Evolutionary conservation across 2,888 invertebrate species (phyloP), one percentile per base, ranked within the genome.

Genomic region (Hirtodrosophila duncani): DNA sequence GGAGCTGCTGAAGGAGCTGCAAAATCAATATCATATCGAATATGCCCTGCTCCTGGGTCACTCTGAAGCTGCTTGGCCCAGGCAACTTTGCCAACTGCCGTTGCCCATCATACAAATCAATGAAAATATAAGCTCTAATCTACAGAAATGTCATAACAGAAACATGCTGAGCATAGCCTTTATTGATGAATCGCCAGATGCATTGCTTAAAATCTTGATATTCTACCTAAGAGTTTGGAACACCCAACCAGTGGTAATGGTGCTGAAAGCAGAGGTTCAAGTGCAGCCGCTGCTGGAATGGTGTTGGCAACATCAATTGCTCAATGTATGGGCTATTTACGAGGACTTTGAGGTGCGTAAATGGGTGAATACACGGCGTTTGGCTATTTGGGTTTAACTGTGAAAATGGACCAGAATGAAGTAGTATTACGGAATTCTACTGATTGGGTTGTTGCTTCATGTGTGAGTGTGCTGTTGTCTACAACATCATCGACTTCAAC

Each of bases 271-370:
- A 36, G 1, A 14, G 16, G 0, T 31, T 1, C 3, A 3, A 7
- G 9, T 51, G 10, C 11, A 33, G 9, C 0, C n/a, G 2, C 34
- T 79, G 1, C 62, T 83, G 26, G 24, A 51, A 3, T 61, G 61
- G 42, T 81, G 70, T 34, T 75, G 79, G 72, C 39, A 24, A 7
- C 49, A 65, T 16, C 64, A 67, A 14, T 34, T 81, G 8, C 61
- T 82, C 3, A 82, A 83, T 64, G 75, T 75, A 1, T 24, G 65
- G 4, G 71, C 67, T 0, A 34, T 83, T 2, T 51, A 62, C 24
- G 33, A 43, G 0, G 56, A 83, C 11, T 84, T 72, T 18, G 21
- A 71, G 70, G 82, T 78, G n/a, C 14, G 23, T 13, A 14, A 0
- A 3, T 14, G 3, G 13, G 8, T 1, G 5, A 6, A 1, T 6